phyloP scores from a whole-genome alignment of 2,888 invertebrate species.

The Melikaiella ostensackeni region DNA sequence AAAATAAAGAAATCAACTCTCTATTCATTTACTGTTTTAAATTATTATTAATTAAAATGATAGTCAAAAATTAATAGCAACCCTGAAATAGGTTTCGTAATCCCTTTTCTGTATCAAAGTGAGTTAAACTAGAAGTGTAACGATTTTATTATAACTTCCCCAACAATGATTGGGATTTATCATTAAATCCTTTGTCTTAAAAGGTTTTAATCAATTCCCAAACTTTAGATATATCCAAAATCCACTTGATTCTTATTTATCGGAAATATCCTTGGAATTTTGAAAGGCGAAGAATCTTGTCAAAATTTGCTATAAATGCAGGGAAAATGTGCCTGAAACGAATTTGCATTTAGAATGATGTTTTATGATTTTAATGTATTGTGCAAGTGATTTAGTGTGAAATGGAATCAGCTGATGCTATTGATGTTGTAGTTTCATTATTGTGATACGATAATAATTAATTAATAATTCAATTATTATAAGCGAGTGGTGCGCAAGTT shows the following conservation, averaged over 20 bases:
- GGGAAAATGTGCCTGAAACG: conserved; percentile 14
- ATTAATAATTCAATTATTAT: neutral
- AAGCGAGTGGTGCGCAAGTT: neutral
- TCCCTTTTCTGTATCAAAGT: too few species aligned
- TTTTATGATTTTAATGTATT: neutral
- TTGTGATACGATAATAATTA: neutral
- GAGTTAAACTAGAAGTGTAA: too few species aligned
- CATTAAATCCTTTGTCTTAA: too few species aligned
- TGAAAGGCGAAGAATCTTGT: neutral
- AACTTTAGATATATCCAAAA: neutral
- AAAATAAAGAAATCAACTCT: too few species aligned
- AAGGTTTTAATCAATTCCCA: too few species aligned
- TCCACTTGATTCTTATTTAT: neutral
- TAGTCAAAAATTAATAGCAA: too few species aligned
- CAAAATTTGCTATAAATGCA: conserved; percentile 1
- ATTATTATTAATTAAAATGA: too few species aligned
- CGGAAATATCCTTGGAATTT: neutral
- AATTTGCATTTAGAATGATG: neutral
- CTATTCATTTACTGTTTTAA: too few species aligned
- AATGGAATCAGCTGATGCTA: neutral
- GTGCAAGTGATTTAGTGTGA: neutral
- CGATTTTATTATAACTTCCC: too few species aligned
- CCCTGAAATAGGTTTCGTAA: too few species aligned
- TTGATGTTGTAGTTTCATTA: neutral
- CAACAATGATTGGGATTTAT: too few species aligned